Conservation (phyloP, 2,113 vertebrate genomes). For the Anoura caudifer region DNA sequence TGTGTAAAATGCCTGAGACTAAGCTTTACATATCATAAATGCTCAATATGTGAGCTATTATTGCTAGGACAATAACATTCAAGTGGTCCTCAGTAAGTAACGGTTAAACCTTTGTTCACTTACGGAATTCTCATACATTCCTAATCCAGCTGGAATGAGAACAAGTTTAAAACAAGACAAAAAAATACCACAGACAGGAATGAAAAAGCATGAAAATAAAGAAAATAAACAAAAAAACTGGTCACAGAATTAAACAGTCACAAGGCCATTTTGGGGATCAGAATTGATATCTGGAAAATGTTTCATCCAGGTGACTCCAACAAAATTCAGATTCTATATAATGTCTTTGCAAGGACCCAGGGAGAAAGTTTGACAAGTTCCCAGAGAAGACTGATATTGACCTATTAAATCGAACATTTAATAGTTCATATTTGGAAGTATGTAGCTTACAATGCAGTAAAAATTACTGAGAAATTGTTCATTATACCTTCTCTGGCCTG, state of each 20-base stretch:
- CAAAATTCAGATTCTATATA: neutral
- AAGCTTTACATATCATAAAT: neutral
- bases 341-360: neutral
- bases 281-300: neutral
- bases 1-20: neutral
- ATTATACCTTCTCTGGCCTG: neutral
- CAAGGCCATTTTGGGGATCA: neutral
- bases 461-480: constrained; percentile 5
- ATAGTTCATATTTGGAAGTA: neutral
- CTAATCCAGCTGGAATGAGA: neutral
- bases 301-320: neutral
- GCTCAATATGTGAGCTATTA: neutral
- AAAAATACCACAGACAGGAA: neutral
- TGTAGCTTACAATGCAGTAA: neutral
- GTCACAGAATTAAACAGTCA: neutral
- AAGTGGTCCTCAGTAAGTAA: neutral
- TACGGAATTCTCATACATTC: neutral
- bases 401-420: neutral
- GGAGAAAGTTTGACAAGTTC: neutral
- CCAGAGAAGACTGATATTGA: neutral
- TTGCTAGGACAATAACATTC: neutral
- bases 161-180: neutral
- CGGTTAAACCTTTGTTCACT: neutral
- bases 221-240: neutral
- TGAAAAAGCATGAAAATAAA: neutral